A percentile compares a stretch with the other conserved stretches of the same genome.
phyloP scores from a whole-genome alignment of 1,140 invertebrate genomes.

The Drosophila lini region DNA sequence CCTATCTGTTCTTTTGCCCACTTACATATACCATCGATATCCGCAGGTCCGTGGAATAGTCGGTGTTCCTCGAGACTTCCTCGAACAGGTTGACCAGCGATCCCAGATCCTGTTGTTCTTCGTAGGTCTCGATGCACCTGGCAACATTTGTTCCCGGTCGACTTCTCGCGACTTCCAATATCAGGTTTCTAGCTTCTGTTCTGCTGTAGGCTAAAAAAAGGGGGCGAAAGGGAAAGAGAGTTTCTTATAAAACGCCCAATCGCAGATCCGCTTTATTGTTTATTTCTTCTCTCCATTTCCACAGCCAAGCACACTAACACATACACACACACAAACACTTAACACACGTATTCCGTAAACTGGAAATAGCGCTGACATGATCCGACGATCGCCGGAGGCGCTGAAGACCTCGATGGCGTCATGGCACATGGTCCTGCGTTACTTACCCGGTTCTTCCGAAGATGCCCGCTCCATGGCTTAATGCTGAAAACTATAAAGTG shows the following conservation, averaged over 20 bases:
- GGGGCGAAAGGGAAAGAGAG: not conserved
- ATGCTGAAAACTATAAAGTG: not conserved
- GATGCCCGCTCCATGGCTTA: slow-evolving; percentile 24
- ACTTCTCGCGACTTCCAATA: slow-evolving; percentile 56
- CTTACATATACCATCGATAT: slow-evolving; percentile 72
- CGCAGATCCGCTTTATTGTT: slow-evolving; percentile 23
- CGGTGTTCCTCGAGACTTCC: slow-evolving; percentile 71
- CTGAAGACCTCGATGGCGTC: slow-evolving; percentile 20
- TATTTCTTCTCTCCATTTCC: slow-evolving; percentile 10
- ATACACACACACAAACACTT: not conserved
- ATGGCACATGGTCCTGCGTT: slow-evolving; percentile 13
- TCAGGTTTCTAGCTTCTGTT: slow-evolving; percentile 17
- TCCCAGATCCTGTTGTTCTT: slow-evolving; percentile 45
- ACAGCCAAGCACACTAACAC: not conserved
- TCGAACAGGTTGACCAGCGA: slow-evolving; percentile 59
- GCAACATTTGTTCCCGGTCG: slow-evolving; percentile 67
- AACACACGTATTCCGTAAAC: not conserved
- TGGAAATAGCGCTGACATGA: slow-evolving; percentile 67
- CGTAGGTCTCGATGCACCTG: slow-evolving; percentile 62
- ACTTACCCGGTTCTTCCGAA: slow-evolving; percentile 28
- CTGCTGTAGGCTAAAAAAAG: not conserved
- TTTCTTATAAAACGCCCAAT: slow-evolving; percentile 35
- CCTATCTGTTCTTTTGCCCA: not conserved
- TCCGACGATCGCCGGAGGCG: slow-evolving; percentile 30
- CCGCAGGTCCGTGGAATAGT: slow-evolving; percentile 67